Evolutionary conservation across 2,797 vertebrate genomes (phyloP), one percentile per base, ranked within the genome.

Genomic region (Siniperca obscura): DNA sequence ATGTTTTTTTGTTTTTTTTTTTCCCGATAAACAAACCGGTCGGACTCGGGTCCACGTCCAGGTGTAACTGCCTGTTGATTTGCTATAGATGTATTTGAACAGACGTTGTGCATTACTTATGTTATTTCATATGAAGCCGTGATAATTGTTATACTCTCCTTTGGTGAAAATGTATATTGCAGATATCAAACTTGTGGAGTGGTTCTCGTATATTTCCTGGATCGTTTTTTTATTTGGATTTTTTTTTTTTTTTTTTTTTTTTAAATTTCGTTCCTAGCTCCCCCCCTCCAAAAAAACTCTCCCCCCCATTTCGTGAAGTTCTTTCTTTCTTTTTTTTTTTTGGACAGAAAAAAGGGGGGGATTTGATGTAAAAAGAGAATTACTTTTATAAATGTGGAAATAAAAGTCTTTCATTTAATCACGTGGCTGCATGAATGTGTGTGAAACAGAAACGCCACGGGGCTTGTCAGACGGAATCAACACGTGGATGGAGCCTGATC

Each of bases 181-280:
- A 93, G 96, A 96, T 97, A 98, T 97, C 97, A 91, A 97, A 97
- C 97, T 97, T 96, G 97, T 98, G 97, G 97, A 96, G 97, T 98
- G 96, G 92, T 96, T 96, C 96, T 96, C 93, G 96, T 98, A 96
- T 96, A 86, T 93, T 91, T 96, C 96, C 95, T 94, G 95, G 95
- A 94, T 94, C 87, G 90, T 95, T 92, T 89, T 88, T 88, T 68
- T 16, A 56, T 56, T 56, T 56, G 5, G n/a, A 72, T 72, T 74
- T 76, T 76, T 42, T 78, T 40, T 48, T 52, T 92, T 89, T 70
- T 76, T 53, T 82, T 42, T 76, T 40, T 48, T 46, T 92, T 89
- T 70, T n/a, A n/a, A n/a, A 75, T 53, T 82, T 57, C 61, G 48
- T 79, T 80, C 73, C 56, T 75, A 73, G 57, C 76, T 79, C 53